Evolutionary conservation across 2,888 invertebrate genomes (phyloP).

Genomic region (Panorpa germanica): DNA sequence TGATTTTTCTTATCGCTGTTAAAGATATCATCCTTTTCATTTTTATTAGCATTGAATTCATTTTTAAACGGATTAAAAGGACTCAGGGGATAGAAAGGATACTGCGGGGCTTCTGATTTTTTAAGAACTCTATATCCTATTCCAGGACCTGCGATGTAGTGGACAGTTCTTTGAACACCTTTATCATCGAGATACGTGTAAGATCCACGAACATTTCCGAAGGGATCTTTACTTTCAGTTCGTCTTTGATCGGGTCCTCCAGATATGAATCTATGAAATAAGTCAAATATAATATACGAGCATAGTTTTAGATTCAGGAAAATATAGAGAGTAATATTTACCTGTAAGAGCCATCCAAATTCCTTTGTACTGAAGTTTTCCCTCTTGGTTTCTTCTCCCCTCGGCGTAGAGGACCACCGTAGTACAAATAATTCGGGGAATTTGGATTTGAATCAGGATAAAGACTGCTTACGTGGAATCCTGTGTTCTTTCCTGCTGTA

Average conservation of each 20-base stretch:
- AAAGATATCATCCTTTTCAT: no score
- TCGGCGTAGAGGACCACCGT: constrained; percentile 39
- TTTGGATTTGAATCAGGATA: constrained; percentile 46
- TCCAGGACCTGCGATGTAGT: constrained; percentile 60
- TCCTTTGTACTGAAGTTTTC: constrained; percentile 49
- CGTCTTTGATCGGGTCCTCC: constrained; percentile 59
- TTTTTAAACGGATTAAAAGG: constrained; percentile 23
- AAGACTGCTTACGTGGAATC: constrained; percentile 53
- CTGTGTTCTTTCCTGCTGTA: constrained; percentile 55
- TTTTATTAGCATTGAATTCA: constrained; percentile 30
- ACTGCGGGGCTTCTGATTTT: constrained; percentile 32
- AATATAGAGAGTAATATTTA: constrained; percentile 16
- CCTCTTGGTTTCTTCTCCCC: constrained; percentile 45
- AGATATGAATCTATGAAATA: constrained; percentile 39
- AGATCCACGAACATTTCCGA: constrained; percentile 53
- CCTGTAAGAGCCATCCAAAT: constrained; percentile 53
- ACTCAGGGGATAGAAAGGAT: constrained; percentile 21
- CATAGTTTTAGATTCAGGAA: no score
- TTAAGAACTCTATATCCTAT: constrained; percentile 59
- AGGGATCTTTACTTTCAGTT: constrained; percentile 51
- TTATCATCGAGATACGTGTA: constrained; percentile 64
- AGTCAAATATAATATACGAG: no score
- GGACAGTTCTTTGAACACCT: constrained; percentile 55
- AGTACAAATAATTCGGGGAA: constrained; percentile 40
- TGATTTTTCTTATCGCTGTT: no score